Evolutionary conservation across 2,113 vertebrate genomes (phyloP), one percentile per base, ranked within the genome.

Genomic region (Enhydra lutris): DNA sequence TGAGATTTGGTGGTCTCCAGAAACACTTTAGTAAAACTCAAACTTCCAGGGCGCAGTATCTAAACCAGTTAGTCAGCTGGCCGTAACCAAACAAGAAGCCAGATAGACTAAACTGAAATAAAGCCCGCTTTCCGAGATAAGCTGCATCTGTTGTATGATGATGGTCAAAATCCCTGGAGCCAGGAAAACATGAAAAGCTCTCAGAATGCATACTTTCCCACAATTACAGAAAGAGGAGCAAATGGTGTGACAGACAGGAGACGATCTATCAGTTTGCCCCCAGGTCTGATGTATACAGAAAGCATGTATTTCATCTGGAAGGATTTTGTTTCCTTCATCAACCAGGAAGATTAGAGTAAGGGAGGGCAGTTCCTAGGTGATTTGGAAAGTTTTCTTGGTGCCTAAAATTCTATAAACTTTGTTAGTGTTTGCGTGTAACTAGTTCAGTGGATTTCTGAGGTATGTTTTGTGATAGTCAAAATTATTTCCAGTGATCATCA

Each of bases 21-120:
- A 93, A 97, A 96, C 84, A 96, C 63, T 97, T 97, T 78, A 95
- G 97, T 97, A 97, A 96, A 98, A 97, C 80, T 63, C 89, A 47
- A 98, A 87, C 92, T 93, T 93, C 89, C 92, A 96, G 92, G 31
- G 21, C 50, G 87, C 71, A 83, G 84, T 74, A 95, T 88, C 71
- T 89, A 97, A 93, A 84, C 85, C 86, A 98, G 20, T 98, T 98
- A 98, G 92, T 98, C 97, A 98, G 92, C 81, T 73, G 82, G 0
- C 1, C 88, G 61, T 89, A 93, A 82, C 98, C 95, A 98, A 98
- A 98, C 85, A 98, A 97, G 95, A 83, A 52, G 42, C 93, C 69
- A 74, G 50, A 82, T 94, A 98, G 98, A 97, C 96, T 98, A 98
- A 98, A 97, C 95, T 98, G 97, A 94, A 95, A 95, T 94, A 79